phyloP scores from a whole-genome alignment of 2,113 vertebrate species.

The Melierax canorus region DNA sequence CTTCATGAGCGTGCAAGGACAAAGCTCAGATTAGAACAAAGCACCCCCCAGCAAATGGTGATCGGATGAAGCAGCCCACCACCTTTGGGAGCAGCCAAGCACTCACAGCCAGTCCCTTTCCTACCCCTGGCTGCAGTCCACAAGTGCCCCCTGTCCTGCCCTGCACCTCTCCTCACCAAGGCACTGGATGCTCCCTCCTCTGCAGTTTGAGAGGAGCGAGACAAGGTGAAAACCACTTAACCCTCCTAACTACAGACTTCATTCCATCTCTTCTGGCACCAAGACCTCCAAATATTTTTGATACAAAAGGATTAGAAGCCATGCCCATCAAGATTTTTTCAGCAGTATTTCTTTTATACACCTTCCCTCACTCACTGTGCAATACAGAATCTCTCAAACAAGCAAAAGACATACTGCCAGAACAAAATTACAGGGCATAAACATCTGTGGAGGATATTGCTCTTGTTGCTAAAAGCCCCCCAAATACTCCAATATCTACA shows the following conservation, averaged over 20 bases:
- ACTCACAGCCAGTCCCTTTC: background rate
- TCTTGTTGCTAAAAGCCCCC: background rate
- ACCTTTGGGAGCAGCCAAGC: background rate
- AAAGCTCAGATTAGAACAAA: background rate
- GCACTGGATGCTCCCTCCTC: background rate
- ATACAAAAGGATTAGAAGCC: background rate
- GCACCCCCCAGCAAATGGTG: background rate
- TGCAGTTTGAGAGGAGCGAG: background rate
- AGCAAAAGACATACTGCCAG: background rate
- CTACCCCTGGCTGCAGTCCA: background rate
- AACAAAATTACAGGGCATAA: background rate
- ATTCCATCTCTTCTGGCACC: background rate
- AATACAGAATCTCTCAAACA: background rate
- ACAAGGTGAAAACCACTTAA: background rate
- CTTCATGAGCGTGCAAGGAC: rapidly evolving
- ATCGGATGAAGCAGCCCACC: background rate
- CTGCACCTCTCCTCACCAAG: background rate
- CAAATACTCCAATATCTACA: background rate
- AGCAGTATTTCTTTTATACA: background rate
- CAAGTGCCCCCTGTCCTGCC: rapidly evolving
- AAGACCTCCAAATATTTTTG: background rate
- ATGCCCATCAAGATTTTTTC: background rate
- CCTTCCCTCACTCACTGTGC: background rate
- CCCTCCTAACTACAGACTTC: background rate
- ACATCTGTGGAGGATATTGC: background rate